Percentiles rank a stretch among this genome's conserved stretches.
Evolutionary conservation across 2,888 invertebrate species (phyloP).

Genomic region (Lithophane semibrunnea): DNA sequence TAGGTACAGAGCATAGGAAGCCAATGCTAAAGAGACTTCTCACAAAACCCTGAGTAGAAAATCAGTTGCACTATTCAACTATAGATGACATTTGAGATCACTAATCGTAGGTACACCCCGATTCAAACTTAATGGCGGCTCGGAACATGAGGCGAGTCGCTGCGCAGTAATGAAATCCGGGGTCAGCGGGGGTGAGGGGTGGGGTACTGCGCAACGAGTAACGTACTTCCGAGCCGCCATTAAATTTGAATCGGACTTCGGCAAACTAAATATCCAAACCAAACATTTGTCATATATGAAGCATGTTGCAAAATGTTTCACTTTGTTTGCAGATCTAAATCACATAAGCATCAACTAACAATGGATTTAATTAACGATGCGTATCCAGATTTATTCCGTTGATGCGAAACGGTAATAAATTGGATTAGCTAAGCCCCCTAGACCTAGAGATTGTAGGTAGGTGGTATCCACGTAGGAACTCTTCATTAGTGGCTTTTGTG

Average conservation of each 20-base stretch:
- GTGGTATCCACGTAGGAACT: background rate
- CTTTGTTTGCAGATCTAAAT: constrained; percentile 4
- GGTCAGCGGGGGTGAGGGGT: too few relatives aligned
- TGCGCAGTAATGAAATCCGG: too few relatives aligned
- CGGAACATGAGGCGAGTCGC: too few relatives aligned
- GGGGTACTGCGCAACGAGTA: too few relatives aligned
- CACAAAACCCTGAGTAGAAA: background rate
- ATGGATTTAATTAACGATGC: constrained; percentile 33
- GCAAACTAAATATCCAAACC: background rate
- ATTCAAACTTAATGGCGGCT: too few relatives aligned
- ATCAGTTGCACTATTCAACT: background rate
- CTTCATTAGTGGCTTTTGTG: background rate
- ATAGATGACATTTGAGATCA: background rate
- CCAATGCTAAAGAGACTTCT: background rate
- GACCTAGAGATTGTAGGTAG: background rate
- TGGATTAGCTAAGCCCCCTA: constrained; percentile 17
- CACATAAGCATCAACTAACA: constrained; percentile 13
- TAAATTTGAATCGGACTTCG: too few relatives aligned
- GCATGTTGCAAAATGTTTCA: background rate
- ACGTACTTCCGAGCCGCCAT: too few relatives aligned
- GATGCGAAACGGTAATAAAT: constrained; percentile 41
- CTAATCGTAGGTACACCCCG: too few relatives aligned
- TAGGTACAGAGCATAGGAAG: too few relatives aligned
- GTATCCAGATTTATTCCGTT: constrained; percentile 25
- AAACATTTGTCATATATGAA: background rate